A percentile compares a stretch with the other conserved stretches of the same genome.
These are phyloP conservation scores for Brenthis ino DNA, from an alignment of 2,888 invertebrate genomes.

Conservation along the genomic window DNA sequence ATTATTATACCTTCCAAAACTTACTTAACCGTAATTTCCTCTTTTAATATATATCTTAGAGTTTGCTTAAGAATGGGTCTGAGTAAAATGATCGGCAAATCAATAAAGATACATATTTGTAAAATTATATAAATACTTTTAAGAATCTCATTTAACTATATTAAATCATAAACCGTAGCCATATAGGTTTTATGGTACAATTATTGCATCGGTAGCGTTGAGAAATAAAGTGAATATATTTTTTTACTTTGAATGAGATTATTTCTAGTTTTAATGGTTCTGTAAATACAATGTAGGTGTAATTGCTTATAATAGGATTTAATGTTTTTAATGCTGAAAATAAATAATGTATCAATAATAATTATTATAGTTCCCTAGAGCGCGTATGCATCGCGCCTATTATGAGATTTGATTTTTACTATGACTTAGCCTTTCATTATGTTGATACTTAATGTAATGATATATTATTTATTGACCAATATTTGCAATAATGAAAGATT, in stretches of 20 bases:
- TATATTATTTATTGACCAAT: conserved; percentile 45
- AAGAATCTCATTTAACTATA: conserved; percentile 46
- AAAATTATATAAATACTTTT: conserved; percentile 29
- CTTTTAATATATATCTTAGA: conserved; percentile 17
- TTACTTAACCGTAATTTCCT: conserved; percentile 22
- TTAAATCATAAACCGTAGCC: conserved; percentile 35
- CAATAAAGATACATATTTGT: conserved; percentile 26
- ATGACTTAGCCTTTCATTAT: conserved; percentile 33
- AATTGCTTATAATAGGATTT: conserved; percentile 57
- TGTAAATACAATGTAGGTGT: conserved; percentile 66
- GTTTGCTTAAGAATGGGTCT: conserved; percentile 35
- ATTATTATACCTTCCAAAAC: conserved; percentile 38
- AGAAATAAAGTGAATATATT: conserved; percentile 59
- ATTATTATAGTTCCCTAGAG: conserved; percentile 38
- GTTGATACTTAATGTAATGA: conserved; percentile 39
- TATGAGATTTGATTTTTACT: conserved; percentile 25
- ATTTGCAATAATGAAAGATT: conserved; percentile 34
- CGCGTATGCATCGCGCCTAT: conserved; percentile 8
- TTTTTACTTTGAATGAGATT: conserved; percentile 76
- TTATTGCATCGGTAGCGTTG: conserved; percentile 50
- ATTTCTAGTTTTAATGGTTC: conserved; percentile 64
- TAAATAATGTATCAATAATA: conserved; percentile 42
- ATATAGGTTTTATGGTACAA: conserved; percentile 37
- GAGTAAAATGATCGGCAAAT: conserved; percentile 30
- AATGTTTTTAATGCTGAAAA: conserved; percentile 43